Percentiles rank a stretch among this genome's conserved stretches.
phyloP scores from a whole-genome alignment of 2,113 vertebrate genomes.

The Tenrec ecaudatus region DNA sequence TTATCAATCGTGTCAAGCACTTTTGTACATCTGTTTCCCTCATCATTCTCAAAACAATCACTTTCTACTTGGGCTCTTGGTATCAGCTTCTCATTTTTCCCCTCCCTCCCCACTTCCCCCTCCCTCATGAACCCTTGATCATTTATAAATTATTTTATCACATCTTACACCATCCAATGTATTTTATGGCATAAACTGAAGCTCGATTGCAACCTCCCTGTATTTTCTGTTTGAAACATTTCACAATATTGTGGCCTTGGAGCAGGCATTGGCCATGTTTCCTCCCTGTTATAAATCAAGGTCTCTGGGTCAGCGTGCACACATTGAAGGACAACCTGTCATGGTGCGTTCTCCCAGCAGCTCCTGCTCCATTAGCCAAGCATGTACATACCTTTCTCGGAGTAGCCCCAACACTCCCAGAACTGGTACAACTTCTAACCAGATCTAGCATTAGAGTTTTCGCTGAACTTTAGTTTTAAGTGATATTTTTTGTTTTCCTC shows the following conservation, averaged over 20 bases:
- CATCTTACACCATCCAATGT: no score
- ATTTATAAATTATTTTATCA: no score
- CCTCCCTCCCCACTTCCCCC: no score
- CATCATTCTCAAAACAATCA: no score
- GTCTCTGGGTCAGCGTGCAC: neutral
- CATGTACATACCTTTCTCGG: neutral
- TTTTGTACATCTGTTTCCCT: no score
- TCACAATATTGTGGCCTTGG: neutral
- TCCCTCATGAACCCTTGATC: no score
- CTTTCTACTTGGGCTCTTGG: no score
- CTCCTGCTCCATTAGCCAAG: neutral
- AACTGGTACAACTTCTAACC: neutral
- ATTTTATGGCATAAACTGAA: no score
- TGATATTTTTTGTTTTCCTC: neutral
- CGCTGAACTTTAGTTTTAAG: neutral
- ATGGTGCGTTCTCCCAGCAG: neutral
- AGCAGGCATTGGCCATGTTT: neutral
- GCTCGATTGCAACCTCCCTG: no score
- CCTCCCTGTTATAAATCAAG: neutral
- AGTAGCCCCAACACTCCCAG: no score
- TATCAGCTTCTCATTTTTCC: no score
- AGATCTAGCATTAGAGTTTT: neutral
- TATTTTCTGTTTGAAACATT: neutral
- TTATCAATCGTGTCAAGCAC: no score
- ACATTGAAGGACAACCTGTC: neutral